phyloP scores from a whole-genome alignment of 2,113 vertebrate species.

The Pleuronectes platessa region DNA sequence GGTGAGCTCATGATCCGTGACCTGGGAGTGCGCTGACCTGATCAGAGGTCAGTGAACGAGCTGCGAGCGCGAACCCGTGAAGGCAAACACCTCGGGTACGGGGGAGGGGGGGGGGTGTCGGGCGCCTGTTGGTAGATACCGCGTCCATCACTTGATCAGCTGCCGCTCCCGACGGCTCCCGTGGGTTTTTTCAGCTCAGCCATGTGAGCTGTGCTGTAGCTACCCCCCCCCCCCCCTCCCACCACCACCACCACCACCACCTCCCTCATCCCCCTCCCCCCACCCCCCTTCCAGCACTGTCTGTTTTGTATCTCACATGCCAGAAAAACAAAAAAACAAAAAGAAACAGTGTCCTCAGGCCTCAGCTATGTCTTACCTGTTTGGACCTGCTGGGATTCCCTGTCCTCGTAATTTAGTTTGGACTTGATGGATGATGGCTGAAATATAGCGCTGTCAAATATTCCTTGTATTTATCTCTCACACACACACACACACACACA shows the following conservation, averaged over 20 bases:
- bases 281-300: no score
- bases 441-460: constrained; percentile 67
- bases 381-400: constrained; percentile 66
- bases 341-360: constrained; percentile 48
- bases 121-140: constrained; percentile 43
- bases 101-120: no score
- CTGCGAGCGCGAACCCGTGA: constrained; percentile 57
- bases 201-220: constrained; percentile 45
- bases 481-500: constrained; percentile 23
- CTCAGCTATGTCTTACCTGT: constrained; percentile 65
- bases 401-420: constrained; percentile 70
- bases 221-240: background rate
- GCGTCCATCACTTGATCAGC: constrained; percentile 71
- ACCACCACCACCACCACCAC: no score
- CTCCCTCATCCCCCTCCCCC: background rate
- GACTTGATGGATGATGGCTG: constrained; percentile 69
- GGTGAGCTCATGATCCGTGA: constrained; percentile 50
- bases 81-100: constrained; percentile 60
- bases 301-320: constrained; percentile 55
- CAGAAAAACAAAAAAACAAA: background rate
- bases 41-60: constrained; percentile 58
- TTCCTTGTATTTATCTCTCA: constrained; percentile 65
- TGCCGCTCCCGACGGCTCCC: constrained; percentile 65
- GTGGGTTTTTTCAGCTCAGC: constrained; percentile 56
- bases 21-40: constrained; percentile 64